These are phyloP conservation scores for Dromaius novaehollandiae DNA, from an alignment of 2,113 vertebrate genomes.

Conservation along the genomic window DNA sequence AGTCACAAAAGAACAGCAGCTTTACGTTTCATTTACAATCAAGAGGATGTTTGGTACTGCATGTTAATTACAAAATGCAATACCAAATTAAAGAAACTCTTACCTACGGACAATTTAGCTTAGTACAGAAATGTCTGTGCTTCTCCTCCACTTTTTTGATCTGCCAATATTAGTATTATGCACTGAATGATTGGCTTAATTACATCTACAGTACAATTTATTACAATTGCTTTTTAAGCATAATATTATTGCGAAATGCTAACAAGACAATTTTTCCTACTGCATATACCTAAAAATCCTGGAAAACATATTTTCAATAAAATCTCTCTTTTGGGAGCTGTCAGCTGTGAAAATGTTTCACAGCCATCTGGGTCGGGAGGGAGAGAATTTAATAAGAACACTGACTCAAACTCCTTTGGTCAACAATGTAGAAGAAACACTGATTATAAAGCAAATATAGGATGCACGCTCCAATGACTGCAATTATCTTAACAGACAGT, in stretches of 20 bases:
- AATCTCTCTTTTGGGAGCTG: not conserved
- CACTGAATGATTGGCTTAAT: not conserved
- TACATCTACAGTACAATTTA: not conserved
- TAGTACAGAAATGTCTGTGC: not conserved
- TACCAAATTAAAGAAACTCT: not conserved
- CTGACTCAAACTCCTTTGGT: not conserved
- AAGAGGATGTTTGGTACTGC: not conserved
- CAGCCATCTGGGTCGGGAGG: not conserved
- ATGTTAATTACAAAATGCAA: not conserved
- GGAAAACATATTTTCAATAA: not conserved
- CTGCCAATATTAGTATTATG: not conserved
- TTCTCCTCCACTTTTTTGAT: not conserved
- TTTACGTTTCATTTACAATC: not conserved
- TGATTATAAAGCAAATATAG: not conserved
- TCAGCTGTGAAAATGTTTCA: not conserved
- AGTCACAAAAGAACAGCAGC: not conserved
- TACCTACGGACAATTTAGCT: not conserved
- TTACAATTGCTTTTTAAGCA: not conserved
- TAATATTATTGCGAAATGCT: not conserved
- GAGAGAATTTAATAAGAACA: not conserved
- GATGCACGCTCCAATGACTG: not conserved
- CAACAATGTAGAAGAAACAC: not conserved
- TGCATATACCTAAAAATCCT: not conserved
- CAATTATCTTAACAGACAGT: not conserved
- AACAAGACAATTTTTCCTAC: not conserved